phyloP scores from a whole-genome alignment of 2,113 vertebrate species.

The Burhinus bistriatus region DNA sequence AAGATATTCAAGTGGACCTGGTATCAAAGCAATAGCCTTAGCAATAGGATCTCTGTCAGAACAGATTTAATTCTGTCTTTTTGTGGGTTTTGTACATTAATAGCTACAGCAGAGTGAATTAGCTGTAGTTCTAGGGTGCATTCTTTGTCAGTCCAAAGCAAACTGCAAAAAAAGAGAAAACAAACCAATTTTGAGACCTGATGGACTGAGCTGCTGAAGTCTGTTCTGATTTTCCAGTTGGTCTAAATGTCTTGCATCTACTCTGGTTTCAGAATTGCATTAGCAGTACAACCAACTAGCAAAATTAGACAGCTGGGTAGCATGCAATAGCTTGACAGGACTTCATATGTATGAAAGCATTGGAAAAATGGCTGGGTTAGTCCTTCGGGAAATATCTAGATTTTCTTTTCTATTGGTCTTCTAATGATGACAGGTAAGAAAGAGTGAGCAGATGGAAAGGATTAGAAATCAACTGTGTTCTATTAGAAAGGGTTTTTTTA shows the following conservation, averaged over 20 bases:
- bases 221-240: background rate
- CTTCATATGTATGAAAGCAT: background rate
- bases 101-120: background rate
- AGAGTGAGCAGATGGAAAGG: background rate
- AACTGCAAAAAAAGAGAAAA: background rate
- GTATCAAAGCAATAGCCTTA: background rate
- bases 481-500: background rate
- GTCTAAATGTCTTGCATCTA: background rate
- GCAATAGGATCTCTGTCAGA: background rate
- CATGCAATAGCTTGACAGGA: background rate
- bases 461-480: slow-evolving; percentile 2
- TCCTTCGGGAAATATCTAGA: background rate
- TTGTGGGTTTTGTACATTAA: background rate
- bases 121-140: background rate
- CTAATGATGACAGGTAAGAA: background rate
- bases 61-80: background rate
- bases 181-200: background rate
- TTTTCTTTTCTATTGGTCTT: background rate
- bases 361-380: background rate
- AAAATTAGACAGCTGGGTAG: background rate
- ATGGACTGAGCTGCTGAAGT: background rate
- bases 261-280: background rate
- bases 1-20: background rate
- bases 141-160: background rate
- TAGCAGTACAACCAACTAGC: background rate